Evolutionary conservation across 2,797 vertebrate species (phyloP), one percentile per base, ranked within the genome.

Genomic region (Manis javanica): DNA sequence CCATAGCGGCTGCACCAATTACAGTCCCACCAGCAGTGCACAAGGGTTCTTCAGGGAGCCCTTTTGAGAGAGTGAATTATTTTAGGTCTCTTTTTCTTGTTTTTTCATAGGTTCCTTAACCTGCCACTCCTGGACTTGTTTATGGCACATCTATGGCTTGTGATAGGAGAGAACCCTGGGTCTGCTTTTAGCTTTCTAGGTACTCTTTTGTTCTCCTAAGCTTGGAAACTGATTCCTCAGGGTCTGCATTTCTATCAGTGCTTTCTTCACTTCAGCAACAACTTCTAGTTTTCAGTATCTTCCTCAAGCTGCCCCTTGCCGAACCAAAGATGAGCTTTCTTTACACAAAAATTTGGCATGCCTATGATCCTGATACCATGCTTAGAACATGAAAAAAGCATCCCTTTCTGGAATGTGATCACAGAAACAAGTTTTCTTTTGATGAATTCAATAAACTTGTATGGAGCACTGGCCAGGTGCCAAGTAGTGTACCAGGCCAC

Each of bases 31-130:
- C 11, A n/a, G 7, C 46, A n/a, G 31, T 53, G 49, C 31, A 13
- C 49, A 10, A 75, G 31, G 11, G 31, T 34, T n/a, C 5, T 75
- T 34, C 19, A 93, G 21, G 37, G 42, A 59, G 12, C 21, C 29
- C 12, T 51, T 83, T 63, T 72, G 26, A 55, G 86, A 7, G 2
- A 7, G 9, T 24, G 4, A 75, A 37, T 87, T 19, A 16, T 63
- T 87, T 90, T 53, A 79, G 64, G 23, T 82, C 81, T 71, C 12
- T 69, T 94, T 78, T 15, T 87, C 31, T 95, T 91, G 23, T 26
- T 74, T 46, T 46, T 11, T 69, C 72, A 29, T 74, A 71, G 24
- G 3, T 29, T 77, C 71, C 29, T 90, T 46, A 68, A 55, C 21
- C 16, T 59, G 24, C 31, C 87, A 29, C 18, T 97, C 18, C 7